Evolutionary conservation across 1,140 invertebrate species (phyloP).

Genomic region (Drosophila varians): DNA sequence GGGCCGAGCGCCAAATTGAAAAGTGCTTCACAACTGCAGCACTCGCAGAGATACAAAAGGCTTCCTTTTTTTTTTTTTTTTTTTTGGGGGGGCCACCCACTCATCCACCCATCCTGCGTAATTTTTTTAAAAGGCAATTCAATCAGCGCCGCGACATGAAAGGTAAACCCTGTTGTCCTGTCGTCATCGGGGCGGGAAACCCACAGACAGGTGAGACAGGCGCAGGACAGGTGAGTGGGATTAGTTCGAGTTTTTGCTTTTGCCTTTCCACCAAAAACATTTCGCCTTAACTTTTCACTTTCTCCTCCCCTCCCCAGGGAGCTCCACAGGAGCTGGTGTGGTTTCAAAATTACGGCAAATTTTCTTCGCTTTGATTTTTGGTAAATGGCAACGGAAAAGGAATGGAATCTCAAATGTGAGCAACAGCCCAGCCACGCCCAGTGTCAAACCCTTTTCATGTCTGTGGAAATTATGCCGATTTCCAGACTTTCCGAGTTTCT

Average conservation of each 20-base stretch:
- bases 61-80: not conserved
- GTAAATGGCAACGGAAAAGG: slow-evolving; percentile 42
- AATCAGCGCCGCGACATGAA: slow-evolving; percentile 72
- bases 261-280: slow-evolving; percentile 5
- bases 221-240: slow-evolving; percentile 25
- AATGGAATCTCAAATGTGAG: slow-evolving; percentile 46
- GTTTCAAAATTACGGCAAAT: slow-evolving; percentile 36
- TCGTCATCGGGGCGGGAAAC: slow-evolving; percentile 11
- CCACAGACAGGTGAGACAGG: slow-evolving; percentile 40
- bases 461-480: slow-evolving; percentile 47
- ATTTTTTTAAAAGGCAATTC: slow-evolving; percentile 57
- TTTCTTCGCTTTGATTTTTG: slow-evolving; percentile 38
- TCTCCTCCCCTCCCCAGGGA: slow-evolving; percentile 3
- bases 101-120: slow-evolving; percentile 10
- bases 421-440: slow-evolving; percentile 23
- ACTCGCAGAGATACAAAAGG: slow-evolving; percentile 34
- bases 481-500: not conserved
- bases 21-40: slow-evolving; percentile 42
- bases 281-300: slow-evolving; percentile 48
- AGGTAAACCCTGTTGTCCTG: slow-evolving; percentile 59
- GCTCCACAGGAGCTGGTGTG: too few relatives aligned
- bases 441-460: slow-evolving; percentile 79
- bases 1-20: slow-evolving; percentile 41
- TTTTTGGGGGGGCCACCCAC: not conserved
- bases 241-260: slow-evolving; percentile 21